Evolutionary conservation across 2,797 vertebrate genomes (phyloP), one percentile per base, ranked within the genome.

Genomic region (Phalloptychus januarius): DNA sequence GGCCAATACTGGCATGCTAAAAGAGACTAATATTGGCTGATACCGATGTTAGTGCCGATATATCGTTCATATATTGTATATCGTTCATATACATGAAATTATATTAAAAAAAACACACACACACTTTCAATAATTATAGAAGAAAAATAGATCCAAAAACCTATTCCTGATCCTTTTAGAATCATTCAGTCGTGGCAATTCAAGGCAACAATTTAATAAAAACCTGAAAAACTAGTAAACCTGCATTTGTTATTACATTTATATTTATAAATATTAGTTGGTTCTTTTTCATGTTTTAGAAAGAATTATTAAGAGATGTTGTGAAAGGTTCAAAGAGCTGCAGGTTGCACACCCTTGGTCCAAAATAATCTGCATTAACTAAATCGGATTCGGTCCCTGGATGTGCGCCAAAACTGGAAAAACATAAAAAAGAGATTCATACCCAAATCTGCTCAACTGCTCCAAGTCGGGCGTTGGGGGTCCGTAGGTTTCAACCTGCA

Each of bases 401-500:
- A 33, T 44, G 42, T 65, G 46, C 42, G 42, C 44, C 10, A 77
- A 78, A 31, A 71, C 2, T 76, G 40, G 84, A 71, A 76, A 54
- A 73, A 85, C 20, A 7, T 20, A 6, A 5, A 2, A 16, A 1
- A 46, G 36, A 71, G 67, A 61, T 76, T 86, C 95, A 94, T 95
- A 99, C 98, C 98, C 98, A 7, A 95, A 92, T 92, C 94, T 96
- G 86, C 94, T 94, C 72, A 99, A 91, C 83, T 96, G 93, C 80
- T 98, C 97, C 87, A 96, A 91, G 50, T 97, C 96, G 76, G 98
- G 98, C 84, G 98, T 96, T 1, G 85, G 83, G 1, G 98, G 98
- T 78, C 98, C 98, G 0, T 92, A 95, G 5, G 96, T 97, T 86
- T 97, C 95, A 75, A 98, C 92, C 6, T 95, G 93, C 79, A 98